Evolutionary conservation across 2,113 vertebrate species (phyloP).

Genomic region (Phaethornis superciliosus): DNA sequence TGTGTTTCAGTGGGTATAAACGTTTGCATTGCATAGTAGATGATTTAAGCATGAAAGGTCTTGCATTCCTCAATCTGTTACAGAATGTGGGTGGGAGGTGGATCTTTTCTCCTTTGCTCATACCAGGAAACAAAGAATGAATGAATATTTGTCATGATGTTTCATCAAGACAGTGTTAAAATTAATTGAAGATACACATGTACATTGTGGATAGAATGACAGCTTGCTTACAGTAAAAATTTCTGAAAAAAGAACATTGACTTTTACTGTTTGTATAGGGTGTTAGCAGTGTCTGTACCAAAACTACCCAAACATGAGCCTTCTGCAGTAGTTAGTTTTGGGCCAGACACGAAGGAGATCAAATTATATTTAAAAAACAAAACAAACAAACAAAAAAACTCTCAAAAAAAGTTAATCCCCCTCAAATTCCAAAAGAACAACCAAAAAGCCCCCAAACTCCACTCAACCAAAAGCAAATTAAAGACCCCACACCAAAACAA

Average conservation of each 20-base stretch:
- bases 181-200: background rate
- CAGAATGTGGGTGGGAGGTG: constrained; percentile 52
- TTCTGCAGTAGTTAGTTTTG: background rate
- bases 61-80: constrained; percentile 46
- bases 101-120: constrained; percentile 39
- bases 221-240: background rate
- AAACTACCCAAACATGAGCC: background rate
- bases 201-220: background rate
- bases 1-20: constrained; percentile 31
- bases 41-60: constrained; percentile 54
- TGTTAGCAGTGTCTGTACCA: background rate
- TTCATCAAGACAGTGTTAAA: constrained; percentile 25
- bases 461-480: background rate
- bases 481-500: too few species aligned
- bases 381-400: background rate
- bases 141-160: constrained; percentile 39
- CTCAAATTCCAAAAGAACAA: too few species aligned
- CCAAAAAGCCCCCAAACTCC: background rate
- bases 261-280: background rate
- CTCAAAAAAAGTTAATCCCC: background rate
- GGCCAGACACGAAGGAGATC: background rate
- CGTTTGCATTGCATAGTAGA: background rate
- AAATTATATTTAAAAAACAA: background rate
- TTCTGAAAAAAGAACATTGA: background rate
- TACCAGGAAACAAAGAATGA: constrained; percentile 46